These are phyloP conservation scores for Wiebesia pumilae DNA, from an alignment of 1,140 invertebrate species.

Conservation along the genomic window DNA sequence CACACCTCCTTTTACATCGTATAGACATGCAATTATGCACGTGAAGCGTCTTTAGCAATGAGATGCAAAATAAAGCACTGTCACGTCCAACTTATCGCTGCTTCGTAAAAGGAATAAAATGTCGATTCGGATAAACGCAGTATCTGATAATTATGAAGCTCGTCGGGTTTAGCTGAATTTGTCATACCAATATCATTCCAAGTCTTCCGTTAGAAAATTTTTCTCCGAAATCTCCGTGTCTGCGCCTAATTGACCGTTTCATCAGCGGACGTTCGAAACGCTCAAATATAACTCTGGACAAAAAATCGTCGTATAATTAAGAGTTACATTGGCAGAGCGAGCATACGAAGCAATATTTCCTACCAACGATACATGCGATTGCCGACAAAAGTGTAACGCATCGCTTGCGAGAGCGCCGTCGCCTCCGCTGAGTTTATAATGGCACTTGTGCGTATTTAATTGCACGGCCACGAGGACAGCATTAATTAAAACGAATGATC, in stretches of 20 bases:
- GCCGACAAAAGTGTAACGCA: slow-evolving; percentile 19
- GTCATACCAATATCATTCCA: neutral
- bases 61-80: too few species aligned
- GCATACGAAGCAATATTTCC: neutral
- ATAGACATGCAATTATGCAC: neutral
- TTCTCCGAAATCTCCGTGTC: neutral
- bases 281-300: neutral
- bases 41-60: neutral
- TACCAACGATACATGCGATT: neutral
- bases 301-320: neutral
- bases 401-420: too few species aligned
- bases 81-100: too few species aligned
- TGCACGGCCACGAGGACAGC: neutral
- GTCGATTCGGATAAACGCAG: too few species aligned
- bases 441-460: slow-evolving; percentile 13
- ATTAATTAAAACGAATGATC: slow-evolving; percentile 32
- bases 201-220: neutral
- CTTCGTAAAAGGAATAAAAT: too few species aligned
- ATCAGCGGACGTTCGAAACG: neutral
- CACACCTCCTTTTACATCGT: neutral
- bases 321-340: neutral
- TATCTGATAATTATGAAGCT: too few species aligned
- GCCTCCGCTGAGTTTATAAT: neutral
- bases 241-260: neutral
- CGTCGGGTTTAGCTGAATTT: too few species aligned